These are phyloP conservation scores for Drosophila paramelanica DNA, from an alignment of 2,888 invertebrate species.

Conservation along the genomic window DNA sequence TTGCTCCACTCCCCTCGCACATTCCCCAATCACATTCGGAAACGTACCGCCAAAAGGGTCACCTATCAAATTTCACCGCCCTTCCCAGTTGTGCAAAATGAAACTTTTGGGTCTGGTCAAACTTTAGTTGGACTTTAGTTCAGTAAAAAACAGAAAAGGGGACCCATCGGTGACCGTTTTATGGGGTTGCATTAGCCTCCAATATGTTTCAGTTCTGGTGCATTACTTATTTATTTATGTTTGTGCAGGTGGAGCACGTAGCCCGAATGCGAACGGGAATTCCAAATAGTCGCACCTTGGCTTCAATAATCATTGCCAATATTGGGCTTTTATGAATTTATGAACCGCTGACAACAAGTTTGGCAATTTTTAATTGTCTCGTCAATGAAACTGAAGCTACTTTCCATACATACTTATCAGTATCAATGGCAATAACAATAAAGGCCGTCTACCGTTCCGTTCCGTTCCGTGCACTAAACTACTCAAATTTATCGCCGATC, in stretches of 20 bases:
- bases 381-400: constrained; percentile 47
- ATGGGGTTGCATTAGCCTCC: constrained; percentile 23
- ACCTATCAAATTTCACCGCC: background rate
- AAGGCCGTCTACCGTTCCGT: constrained; percentile 15
- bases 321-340: constrained; percentile 73
- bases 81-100: constrained; percentile 6
- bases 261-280: constrained; percentile 17
- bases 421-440: constrained; percentile 24
- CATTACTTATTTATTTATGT: constrained; percentile 18
- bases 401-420: constrained; percentile 41
- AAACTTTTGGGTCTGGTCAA: constrained; percentile 11
- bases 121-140: background rate
- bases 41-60: constrained; percentile 53
- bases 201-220: constrained; percentile 12
- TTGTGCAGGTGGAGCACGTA: constrained; percentile 53
- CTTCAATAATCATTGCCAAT: constrained; percentile 75
- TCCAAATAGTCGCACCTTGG: constrained; percentile 52
- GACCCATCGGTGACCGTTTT: constrained; percentile 2
- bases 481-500: constrained; percentile 8
- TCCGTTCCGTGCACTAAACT: constrained; percentile 1
- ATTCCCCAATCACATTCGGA: constrained; percentile 14
- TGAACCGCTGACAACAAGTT: constrained; percentile 53
- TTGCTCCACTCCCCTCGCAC: constrained; percentile 8
- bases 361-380: constrained; percentile 52
- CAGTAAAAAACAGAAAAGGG: background rate